These are phyloP conservation scores for Melolontha melolontha DNA, from an alignment of 2,888 invertebrate genomes.

Conservation along the genomic window DNA sequence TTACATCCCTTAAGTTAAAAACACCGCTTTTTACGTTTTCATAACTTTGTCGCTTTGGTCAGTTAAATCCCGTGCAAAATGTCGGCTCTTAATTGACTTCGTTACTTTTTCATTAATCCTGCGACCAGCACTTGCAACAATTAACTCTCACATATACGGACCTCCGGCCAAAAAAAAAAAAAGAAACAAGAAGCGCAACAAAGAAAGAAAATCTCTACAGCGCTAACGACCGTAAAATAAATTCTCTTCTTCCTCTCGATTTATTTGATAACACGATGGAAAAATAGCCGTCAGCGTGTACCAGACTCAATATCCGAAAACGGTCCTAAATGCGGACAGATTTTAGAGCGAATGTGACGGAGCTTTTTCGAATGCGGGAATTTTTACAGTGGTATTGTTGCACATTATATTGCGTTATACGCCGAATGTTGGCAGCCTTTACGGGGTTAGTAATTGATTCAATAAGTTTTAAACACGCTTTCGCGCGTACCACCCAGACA, in stretches of 20 bases:
- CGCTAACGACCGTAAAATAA: conserved; percentile 42
- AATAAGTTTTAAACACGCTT: conserved; percentile 65
- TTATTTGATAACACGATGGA: conserved; percentile 48
- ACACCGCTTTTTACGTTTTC: too few species aligned
- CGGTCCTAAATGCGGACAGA: conserved; percentile 34
- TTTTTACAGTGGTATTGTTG: conserved; percentile 50
- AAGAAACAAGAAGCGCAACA: conserved; percentile 9
- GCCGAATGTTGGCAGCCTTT: conserved; percentile 64
- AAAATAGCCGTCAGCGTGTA: conserved; percentile 59
- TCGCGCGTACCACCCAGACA: conserved; percentile 55
- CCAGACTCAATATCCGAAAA: conserved; percentile 40
- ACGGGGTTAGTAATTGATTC: conserved; percentile 65
- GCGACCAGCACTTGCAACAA: conserved; percentile 29
- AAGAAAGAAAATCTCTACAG: conserved; percentile 32
- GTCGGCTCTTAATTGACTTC: conserved; percentile 33
- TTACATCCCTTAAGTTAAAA: too few species aligned
- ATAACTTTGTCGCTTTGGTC: conserved; percentile 14
- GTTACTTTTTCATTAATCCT: conserved; percentile 35
- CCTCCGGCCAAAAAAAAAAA: conserved; percentile 8
- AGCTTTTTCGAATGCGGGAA: conserved; percentile 27
- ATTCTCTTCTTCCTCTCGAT: conserved; percentile 20
- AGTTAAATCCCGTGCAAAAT: conserved; percentile 8
- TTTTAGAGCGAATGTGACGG: conserved; percentile 42
- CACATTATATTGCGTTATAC: conserved; percentile 51
- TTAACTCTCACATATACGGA: conserved; percentile 19